Percentiles rank a stretch among this genome's conserved stretches.
These are phyloP conservation scores for Platalea minor DNA, from an alignment of 2,797 vertebrate species.

Conservation along the genomic window DNA sequence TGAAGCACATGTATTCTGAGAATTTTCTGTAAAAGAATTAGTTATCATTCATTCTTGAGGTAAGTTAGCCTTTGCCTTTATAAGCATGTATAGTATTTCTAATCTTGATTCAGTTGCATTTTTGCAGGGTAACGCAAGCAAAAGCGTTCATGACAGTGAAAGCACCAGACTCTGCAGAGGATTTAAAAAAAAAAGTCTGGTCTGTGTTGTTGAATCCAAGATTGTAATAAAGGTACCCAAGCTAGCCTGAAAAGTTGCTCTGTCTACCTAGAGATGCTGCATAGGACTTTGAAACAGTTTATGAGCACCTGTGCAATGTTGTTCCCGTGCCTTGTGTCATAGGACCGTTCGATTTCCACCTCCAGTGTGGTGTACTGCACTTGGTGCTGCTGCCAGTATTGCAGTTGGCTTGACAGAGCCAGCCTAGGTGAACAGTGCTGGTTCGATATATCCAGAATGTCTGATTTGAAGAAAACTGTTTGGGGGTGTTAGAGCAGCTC, in stretches of 20 bases:
- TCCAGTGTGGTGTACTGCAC: neutral
- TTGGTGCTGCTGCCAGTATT: neutral
- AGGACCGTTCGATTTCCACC: fast-evolving
- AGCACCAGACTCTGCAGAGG: neutral
- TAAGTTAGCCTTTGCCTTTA: neutral
- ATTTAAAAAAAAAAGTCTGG: neutral
- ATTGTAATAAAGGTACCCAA: neutral
- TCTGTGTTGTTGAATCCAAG: neutral
- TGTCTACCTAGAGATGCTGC: neutral
- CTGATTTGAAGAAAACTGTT: neutral
- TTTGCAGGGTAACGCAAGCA: neutral
- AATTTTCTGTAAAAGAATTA: neutral
- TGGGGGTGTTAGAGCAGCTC: neutral
- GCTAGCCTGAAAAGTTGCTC: neutral
- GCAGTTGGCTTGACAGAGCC: neutral
- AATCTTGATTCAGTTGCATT: neutral
- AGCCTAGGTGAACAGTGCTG: neutral
- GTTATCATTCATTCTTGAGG: neutral
- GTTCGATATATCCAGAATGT: neutral
- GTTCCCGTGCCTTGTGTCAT: neutral
- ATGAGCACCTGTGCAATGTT: neutral
- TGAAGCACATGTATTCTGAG: neutral
- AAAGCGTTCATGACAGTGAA: neutral
- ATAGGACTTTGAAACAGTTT: neutral
- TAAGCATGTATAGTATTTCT: fast-evolving